These are phyloP conservation scores for Salvelinus alpinus DNA, from an alignment of 2,113 vertebrate genomes.

Conservation along the genomic window DNA sequence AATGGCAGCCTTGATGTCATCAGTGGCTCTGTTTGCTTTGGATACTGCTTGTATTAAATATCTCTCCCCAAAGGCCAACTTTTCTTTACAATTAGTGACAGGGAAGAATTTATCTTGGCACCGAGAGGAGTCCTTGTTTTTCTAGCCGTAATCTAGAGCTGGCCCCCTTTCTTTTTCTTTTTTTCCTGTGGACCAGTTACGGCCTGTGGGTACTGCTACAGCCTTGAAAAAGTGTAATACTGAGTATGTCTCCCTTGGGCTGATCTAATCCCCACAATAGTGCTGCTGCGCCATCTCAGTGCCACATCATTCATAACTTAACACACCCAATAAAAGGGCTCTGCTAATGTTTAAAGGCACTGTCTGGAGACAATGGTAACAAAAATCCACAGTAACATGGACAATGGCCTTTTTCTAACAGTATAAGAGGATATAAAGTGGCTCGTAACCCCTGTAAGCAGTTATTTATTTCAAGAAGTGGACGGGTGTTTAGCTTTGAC, in stretches of 20 bases:
- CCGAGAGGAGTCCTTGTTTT: constrained; percentile 51
- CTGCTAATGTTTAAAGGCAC: constrained; percentile 62
- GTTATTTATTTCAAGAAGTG: constrained; percentile 42
- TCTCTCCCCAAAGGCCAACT: constrained; percentile 58
- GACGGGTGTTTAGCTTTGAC: constrained; percentile 47
- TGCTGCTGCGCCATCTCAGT: constrained; percentile 49
- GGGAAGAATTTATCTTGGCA: constrained; percentile 64
- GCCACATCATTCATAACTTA: constrained; percentile 59
- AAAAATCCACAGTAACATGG: constrained; percentile 52
- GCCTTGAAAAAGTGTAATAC: constrained; percentile 25
- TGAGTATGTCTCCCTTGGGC: constrained; percentile 40
- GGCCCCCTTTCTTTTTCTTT: constrained; percentile 22
- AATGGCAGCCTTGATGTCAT: constrained; percentile 66
- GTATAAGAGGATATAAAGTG: constrained; percentile 41
- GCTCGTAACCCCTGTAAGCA: constrained; percentile 49
- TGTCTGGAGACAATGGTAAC: constrained; percentile 67
- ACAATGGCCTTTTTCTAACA: constrained; percentile 46
- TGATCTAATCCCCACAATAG: constrained; percentile 47
- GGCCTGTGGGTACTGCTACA: constrained; percentile 36
- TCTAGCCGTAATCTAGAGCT: constrained; percentile 41
- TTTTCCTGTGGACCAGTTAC: constrained; percentile 11
- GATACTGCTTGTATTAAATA: constrained; percentile 68
- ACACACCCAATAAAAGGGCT: constrained; percentile 64
- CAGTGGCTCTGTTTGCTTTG: constrained; percentile 73
- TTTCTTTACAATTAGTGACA: constrained; percentile 73